Evolutionary conservation across 30 jellyfish, hydroid and myxozoan species (phyloP), one percentile per base, ranked within the genome.

Genomic region (Pseudorhiza aurosa): DNA sequence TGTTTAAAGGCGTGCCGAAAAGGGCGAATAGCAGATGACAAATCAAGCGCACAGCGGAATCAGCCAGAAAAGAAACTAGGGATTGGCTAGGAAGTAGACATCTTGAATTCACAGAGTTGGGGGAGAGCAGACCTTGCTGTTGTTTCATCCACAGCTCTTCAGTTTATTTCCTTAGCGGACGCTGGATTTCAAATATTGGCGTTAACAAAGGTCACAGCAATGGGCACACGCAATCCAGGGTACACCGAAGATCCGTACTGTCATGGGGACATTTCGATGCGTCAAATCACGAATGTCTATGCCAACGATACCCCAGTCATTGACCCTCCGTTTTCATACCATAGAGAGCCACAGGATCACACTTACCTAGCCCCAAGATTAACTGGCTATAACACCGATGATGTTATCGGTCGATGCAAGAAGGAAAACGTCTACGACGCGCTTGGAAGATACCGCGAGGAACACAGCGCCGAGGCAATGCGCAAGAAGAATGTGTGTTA

Each of bases 341-440:
- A 64, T 12, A 36, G 22, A 1, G 69, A 40, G 14, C 9, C 75
- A 32, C 77, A 63, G 22, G 91, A 80, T 11, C 91, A 80, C 65
- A 68, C 91, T 10, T 80, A 80, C 22, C 72, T 80, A 18, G 91
- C 91, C 27, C 91, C 91, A 36, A 51, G 84, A 32, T 46, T 80
- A 27, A 58, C 83, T n/a, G 91, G 91, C 9, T 80, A 80, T 60
- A 80, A 80, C 69, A 80, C 91, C 15, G 91, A 80, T n/a, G 91
- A 80, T 19, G 91, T 64, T 31, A 80, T 80, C 17, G 32, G 43
- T 57, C 71, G 65, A 57, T 80, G 91, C 78, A 46, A 80, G 57
- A 21, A 70, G 27, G 84, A 65, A 37, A 80, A 80, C 37, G 75
- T 63, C 19, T 80, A 80, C 78, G 91, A 80, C 36, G 91, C 83